phyloP scores from a whole-genome alignment of 2,888 invertebrate genomes.

The Mimumesa dahlbomi region DNA sequence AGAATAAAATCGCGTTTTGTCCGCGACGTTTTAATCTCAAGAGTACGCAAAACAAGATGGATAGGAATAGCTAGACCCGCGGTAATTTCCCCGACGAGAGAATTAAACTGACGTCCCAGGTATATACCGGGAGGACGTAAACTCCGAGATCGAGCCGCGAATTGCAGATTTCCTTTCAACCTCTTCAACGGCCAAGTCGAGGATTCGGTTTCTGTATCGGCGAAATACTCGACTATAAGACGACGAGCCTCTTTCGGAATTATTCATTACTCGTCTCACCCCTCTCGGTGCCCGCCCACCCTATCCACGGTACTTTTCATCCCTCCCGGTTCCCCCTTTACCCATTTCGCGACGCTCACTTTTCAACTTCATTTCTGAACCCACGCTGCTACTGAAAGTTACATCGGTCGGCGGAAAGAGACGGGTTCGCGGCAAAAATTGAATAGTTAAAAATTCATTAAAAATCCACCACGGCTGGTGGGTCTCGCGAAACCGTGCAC shows the following conservation, averaged over 20 bases:
- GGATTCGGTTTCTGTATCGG: slow-evolving; percentile 62
- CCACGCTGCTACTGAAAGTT: slow-evolving; percentile 55
- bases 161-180: slow-evolving; percentile 57
- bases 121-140: neutral
- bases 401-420: slow-evolving; percentile 31
- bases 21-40: no score
- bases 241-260: slow-evolving; percentile 71
- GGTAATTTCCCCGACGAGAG: slow-evolving; percentile 26
- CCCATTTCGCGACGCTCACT: slow-evolving; percentile 63
- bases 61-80: slow-evolving; percentile 1
- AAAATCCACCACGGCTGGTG: slow-evolving; percentile 43
- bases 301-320: slow-evolving; percentile 58
- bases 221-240: slow-evolving; percentile 68
- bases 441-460: slow-evolving; percentile 76
- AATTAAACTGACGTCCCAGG: slow-evolving; percentile 21
- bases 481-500: slow-evolving; percentile 15
- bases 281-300: slow-evolving; percentile 11
- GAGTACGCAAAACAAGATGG: neutral
- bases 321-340: slow-evolving; percentile 39
- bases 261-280: slow-evolving; percentile 73
- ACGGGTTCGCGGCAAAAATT: slow-evolving; percentile 66
- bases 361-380: slow-evolving; percentile 62
- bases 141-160: slow-evolving; percentile 26
- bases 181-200: slow-evolving; percentile 33
- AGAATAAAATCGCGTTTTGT: no score